phyloP scores from a whole-genome alignment of 2,797 vertebrate genomes.

The Dendrocincla fuliginosa region DNA sequence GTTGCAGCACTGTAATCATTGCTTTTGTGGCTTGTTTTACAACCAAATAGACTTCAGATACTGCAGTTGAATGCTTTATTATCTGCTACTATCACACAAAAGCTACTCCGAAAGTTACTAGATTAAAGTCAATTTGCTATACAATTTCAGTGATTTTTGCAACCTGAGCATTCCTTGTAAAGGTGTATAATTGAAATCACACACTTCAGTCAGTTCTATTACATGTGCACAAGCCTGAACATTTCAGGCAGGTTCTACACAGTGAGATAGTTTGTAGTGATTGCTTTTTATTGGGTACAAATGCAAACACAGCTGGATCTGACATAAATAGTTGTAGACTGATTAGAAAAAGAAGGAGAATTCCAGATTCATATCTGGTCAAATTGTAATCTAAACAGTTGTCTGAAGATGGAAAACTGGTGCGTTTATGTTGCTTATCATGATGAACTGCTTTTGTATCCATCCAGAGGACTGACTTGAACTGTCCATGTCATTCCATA shows the following conservation, averaged over 20 bases:
- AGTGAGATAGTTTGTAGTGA: neutral
- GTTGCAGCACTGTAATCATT: neutral
- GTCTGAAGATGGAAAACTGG: neutral
- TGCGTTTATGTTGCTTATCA: neutral
- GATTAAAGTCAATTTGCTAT: neutral
- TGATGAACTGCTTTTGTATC: neutral
- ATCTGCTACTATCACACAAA: neutral
- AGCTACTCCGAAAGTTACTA: neutral
- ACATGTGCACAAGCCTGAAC: neutral
- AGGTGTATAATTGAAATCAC: neutral
- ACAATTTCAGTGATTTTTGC: neutral
- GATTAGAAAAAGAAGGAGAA: neutral
- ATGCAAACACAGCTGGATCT: neutral
- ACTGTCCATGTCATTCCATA: neutral
- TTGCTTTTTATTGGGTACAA: neutral
- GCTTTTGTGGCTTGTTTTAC: slow-evolving; percentile 1
- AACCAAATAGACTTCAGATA: neutral
- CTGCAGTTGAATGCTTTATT: neutral
- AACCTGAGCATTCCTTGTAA: neutral
- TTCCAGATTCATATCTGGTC: neutral
- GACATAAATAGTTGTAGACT: neutral
- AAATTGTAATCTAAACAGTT: neutral
- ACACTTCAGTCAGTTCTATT: neutral
- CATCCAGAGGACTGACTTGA: neutral
- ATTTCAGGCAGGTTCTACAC: neutral